A percentile compares a stretch with the other conserved stretches of the same genome.
These are phyloP conservation scores for Haliaeetus leucogaster DNA, from an alignment of 2,113 vertebrate species.

Conservation along the genomic window DNA sequence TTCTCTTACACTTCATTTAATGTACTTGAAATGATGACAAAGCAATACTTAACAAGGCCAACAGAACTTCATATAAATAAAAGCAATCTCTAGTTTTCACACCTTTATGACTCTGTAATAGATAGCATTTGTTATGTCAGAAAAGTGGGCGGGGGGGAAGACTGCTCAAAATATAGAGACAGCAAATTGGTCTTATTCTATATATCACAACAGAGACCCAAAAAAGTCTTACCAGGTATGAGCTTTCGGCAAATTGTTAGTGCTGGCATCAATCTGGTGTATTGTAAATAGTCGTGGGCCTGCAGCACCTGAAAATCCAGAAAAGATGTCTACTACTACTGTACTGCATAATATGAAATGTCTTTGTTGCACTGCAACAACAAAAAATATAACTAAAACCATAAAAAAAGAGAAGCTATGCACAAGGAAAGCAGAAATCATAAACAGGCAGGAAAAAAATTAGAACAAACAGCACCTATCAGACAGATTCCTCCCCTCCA, in stretches of 20 bases:
- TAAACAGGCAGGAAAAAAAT: background rate
- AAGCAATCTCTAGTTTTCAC: background rate
- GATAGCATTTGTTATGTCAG: background rate
- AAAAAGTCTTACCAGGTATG: conserved; percentile 88
- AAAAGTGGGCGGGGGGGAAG: too few relatives aligned
- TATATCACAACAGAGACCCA: background rate
- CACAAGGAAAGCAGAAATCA: background rate
- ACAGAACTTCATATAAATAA: background rate
- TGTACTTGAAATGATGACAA: background rate
- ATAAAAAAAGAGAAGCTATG: background rate
- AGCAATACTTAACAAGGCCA: background rate
- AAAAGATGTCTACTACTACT: background rate
- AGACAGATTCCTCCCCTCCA: background rate
- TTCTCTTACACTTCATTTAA: background rate
- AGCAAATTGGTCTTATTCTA: background rate
- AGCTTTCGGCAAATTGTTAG: conserved; percentile 95
- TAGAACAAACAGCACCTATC: too few relatives aligned
- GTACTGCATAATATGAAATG: background rate
- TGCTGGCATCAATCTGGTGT: conserved; percentile 96
- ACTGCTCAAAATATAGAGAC: background rate
- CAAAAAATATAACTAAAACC: background rate
- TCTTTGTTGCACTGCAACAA: background rate
- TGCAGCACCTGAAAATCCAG: conserved; percentile 83
- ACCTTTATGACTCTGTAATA: background rate
- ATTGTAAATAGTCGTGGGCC: conserved; percentile 96